Evolutionary conservation across 2,888 invertebrate genomes (phyloP).

Genomic region (Ornithoptera priamus): DNA sequence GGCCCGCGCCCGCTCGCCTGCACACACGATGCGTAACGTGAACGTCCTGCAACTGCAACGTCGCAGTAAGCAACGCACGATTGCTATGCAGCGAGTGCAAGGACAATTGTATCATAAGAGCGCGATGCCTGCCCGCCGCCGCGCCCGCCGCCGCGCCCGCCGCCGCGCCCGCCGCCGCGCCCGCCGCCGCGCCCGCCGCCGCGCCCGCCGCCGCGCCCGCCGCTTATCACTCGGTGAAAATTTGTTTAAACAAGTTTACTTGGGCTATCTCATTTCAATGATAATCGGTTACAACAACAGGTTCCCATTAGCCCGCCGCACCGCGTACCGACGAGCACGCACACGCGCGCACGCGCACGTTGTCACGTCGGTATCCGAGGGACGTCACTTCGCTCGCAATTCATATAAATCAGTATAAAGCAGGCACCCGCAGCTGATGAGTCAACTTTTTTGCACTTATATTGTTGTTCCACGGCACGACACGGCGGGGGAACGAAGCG

Average conservation of each 20-base stretch:
- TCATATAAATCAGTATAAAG: neutral
- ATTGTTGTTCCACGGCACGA: neutral
- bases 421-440: neutral
- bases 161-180: slow-evolving; percentile 22
- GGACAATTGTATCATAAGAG: neutral
- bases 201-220: slow-evolving; percentile 22
- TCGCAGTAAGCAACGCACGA: neutral
- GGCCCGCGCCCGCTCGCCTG: too few relatives aligned
- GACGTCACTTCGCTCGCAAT: neutral
- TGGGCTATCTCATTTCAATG: slow-evolving; percentile 19
- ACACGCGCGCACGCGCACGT: neutral
- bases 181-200: neutral
- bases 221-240: slow-evolving; percentile 29
- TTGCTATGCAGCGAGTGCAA: neutral
- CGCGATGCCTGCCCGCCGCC: neutral
- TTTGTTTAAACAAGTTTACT: slow-evolving; percentile 31
- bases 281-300: slow-evolving; percentile 28
- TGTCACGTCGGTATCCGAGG: neutral
- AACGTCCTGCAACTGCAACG: too few relatives aligned
- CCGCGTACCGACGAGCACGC: neutral
- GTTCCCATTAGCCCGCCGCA: slow-evolving; percentile 14
- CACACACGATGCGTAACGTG: too few relatives aligned
- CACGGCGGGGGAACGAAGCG: too few relatives aligned
- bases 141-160: neutral
- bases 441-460: neutral